Evolutionary conservation across 2,797 vertebrate species (phyloP), one percentile per base, ranked within the genome.

Genomic region (Amblyopsis hoosieri): DNA sequence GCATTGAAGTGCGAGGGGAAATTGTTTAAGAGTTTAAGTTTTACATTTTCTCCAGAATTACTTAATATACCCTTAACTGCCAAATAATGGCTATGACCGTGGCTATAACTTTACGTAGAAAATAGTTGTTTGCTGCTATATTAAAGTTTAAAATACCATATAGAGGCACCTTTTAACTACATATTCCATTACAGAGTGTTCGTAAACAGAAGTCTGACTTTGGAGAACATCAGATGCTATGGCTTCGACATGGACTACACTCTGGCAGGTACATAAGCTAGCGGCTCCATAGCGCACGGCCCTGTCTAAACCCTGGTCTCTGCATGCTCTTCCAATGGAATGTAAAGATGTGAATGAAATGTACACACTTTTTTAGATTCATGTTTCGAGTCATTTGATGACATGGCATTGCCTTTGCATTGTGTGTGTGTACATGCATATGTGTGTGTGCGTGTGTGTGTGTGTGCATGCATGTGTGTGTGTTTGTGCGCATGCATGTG

Each of bases 211-310:
- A 96, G 91, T 60, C 73, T 96, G 86, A 90, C 82, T 0, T 84
- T 96, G 76, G 94, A 95, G 70, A 94, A 93, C 80, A 95, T 95
- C 72, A 89, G 83, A 48, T 97, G 96, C 77, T 96, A 94, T 9
- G 94, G 95, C 66, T 97, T 98, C 0, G 93, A 97, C 81, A 95
- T 94, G 95, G 95, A 95, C 82, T 95, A 95, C 76, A 95, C 95
- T 0, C 75, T 96, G 74, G 94, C 95, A 42, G 82, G 94, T 93
- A 85, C 57, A 88, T 78, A 1, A 12, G 58, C 19, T 1, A 1
- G 1, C 2, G 31, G 0, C 13, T 7, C 10, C 7, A 7, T 3
- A n/a, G 10, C 17, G 48, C 2, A 54, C 33, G 15, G 9, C 14
- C 9, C 8, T 45, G 1, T 57, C 29, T n/a, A 33, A 12, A 12